Base-by-base conservation (phyloP, 2,888 invertebrate genomes). In the Campaea margaritaria region DNA sequence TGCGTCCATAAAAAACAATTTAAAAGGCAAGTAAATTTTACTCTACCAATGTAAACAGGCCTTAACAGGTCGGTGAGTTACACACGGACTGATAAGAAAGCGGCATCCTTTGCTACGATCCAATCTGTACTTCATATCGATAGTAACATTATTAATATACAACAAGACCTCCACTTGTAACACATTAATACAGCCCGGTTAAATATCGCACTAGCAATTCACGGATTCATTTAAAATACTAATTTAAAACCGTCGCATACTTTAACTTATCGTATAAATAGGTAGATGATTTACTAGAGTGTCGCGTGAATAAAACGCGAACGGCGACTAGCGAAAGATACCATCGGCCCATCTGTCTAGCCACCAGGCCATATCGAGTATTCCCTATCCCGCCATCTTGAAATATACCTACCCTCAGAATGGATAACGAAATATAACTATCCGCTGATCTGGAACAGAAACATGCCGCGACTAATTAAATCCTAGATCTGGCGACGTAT, bases 21-120 rank as follows among this genome's bases (percentile, higher is more conserved):
- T n/a, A n/a, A n/a, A n/a, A n/a, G n/a, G n/a, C n/a, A n/a, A 14
- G 15, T 48, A 44, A 43, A 44, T 56, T 34, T 11, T 46, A 13
- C 8, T 42, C 12, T 67, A 65, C 36, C 12, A 4, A 31, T 31
- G 8, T 81, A 76, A 72, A 73, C 76, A 64, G 64, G 63, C 68
- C 82, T 73, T 81, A 72, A 81, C 69, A 39, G 62, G 64, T 73
- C 78, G 78, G 82, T 83, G 79, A 81, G 81, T 86, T 82, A 83
- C 81, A 80, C 70, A 78, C 75, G 73, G 75, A 72, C 75, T 82
- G 88, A 89, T 90, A 90, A 77, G 76, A 75, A 78, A 71, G 87
- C 89, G 89, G 90, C 87, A 65, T 79, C 88, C 83, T 89, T 86
- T 88, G 87, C 78, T 50, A 65, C 80, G 86, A 90, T 89, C 84